A percentile compares a stretch with the other conserved stretches of the same genome.
phyloP scores from a whole-genome alignment of 2,113 vertebrate species.

The Grammomys dolichurus region DNA sequence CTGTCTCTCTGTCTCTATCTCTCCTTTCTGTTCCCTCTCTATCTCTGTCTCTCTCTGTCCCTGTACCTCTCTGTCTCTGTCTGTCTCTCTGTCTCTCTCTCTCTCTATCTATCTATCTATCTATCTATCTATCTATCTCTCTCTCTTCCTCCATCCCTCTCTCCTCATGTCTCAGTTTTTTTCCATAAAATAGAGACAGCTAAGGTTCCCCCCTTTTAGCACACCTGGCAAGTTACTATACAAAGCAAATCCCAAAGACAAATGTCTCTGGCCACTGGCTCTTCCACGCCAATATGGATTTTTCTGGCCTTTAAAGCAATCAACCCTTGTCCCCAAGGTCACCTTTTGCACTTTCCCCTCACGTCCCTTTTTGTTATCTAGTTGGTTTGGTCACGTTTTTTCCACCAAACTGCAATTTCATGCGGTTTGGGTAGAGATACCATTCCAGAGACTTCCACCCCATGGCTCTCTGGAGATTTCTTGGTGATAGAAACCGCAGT shows the following conservation, averaged over 20 bases:
- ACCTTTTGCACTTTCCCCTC: not conserved
- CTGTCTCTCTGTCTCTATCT: not conserved
- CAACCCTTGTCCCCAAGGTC: not conserved
- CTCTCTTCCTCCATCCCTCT: no score
- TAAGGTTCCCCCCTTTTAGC: not conserved
- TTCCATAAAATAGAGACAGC: not conserved
- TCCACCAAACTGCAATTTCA: constrained; percentile 49
- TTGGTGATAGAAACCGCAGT: constrained; percentile 58
- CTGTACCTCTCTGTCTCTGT: not conserved
- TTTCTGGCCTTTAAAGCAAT: not conserved
- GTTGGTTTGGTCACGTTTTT: not conserved
- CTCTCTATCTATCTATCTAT: not conserved
- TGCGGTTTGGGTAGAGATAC: constrained; percentile 42
- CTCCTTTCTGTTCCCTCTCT: no score
- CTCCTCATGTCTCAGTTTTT: not conserved
- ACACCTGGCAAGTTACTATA: not conserved
- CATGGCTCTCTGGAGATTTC: constrained; percentile 38
- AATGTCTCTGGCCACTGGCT: fast-evolving
- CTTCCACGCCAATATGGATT: fast-evolving
- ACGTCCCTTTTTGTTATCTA: not conserved
- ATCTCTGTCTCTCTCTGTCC: not conserved
- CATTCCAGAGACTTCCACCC: constrained; percentile 65
- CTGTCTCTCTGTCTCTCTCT: not conserved
- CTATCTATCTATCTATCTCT: not conserved
- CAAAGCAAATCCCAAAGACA: fast-evolving